Evolutionary conservation across 2,888 invertebrate species (phyloP).

Genomic region (Melitaea athalia): DNA sequence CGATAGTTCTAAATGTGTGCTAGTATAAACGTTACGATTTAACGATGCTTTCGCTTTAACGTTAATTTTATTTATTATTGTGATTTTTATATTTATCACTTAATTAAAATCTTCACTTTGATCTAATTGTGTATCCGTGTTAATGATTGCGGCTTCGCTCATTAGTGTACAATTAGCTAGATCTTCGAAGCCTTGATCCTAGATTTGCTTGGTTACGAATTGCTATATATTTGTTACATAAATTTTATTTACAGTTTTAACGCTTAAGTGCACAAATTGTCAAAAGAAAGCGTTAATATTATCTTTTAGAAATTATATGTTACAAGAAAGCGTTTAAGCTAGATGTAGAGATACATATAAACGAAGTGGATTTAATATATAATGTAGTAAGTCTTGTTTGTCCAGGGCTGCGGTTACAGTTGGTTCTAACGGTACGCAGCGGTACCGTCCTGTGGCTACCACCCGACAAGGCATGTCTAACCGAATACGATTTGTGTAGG

Average conservation of each 20-base stretch:
- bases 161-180: too few relatives aligned
- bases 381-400: conserved; percentile 20
- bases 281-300: too few relatives aligned
- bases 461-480: conserved; percentile 5
- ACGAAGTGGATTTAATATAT: neutral
- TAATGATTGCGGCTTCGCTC: neutral
- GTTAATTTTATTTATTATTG: neutral
- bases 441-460: conserved; percentile 48
- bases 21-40: conserved; percentile 4
- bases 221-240: too few relatives aligned
- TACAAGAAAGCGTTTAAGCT: neutral
- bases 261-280: too few relatives aligned
- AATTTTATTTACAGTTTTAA: too few relatives aligned
- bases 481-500: conserved; percentile 11
- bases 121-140: neutral
- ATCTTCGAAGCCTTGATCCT: too few relatives aligned
- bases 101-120: neutral
- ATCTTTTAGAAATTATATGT: neutral
- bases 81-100: neutral
- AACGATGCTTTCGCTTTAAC: neutral
- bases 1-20: conserved; percentile 44
- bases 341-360: neutral
- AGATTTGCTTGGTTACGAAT: too few relatives aligned
- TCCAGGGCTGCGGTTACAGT: conserved; percentile 46
- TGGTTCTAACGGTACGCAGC: conserved; percentile 63